Evolutionary conservation across 2,888 invertebrate species (phyloP).

Genomic region (Dynastes grantii): DNA sequence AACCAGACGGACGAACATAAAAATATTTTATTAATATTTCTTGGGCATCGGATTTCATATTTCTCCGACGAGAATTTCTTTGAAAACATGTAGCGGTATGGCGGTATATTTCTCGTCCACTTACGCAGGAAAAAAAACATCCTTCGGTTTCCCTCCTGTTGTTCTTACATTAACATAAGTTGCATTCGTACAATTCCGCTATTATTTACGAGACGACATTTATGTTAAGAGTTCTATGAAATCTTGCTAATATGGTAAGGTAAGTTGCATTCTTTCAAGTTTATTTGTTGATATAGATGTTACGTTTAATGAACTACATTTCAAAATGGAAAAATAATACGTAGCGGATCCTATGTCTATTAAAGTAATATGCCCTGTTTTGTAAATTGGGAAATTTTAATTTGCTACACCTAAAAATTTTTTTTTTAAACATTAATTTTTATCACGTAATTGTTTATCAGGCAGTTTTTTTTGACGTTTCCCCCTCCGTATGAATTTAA

Average conservation of each 20-base stretch:
- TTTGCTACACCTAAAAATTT: too few species aligned
- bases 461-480: too few species aligned
- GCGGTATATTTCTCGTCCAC: slow-evolving; percentile 7
- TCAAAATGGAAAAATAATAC: background rate
- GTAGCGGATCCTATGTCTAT: too few species aligned
- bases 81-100: background rate
- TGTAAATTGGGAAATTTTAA: too few species aligned
- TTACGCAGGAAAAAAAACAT: background rate
- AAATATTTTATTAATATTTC: slow-evolving; percentile 20
- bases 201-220: slow-evolving; percentile 23
- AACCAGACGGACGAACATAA: slow-evolving; percentile 22
- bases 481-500: too few species aligned
- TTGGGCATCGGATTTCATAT: slow-evolving; percentile 5
- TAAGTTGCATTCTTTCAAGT: slow-evolving; percentile 10
- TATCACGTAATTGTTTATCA: too few species aligned
- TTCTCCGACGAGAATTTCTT: slow-evolving; percentile 9
- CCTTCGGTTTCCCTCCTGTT: slow-evolving; percentile 12
- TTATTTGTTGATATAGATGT: slow-evolving; percentile 35
- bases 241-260: slow-evolving; percentile 3
- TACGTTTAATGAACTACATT: slow-evolving; percentile 26
- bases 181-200: slow-evolving; percentile 19
- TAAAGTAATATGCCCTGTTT: too few species aligned
- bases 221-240: slow-evolving; percentile 26
- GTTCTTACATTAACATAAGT: slow-evolving; percentile 24
- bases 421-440: too few species aligned